These are phyloP conservation scores for Coelinius sp. DNA, from an alignment of 2,888 invertebrate genomes.

Conservation along the genomic window DNA sequence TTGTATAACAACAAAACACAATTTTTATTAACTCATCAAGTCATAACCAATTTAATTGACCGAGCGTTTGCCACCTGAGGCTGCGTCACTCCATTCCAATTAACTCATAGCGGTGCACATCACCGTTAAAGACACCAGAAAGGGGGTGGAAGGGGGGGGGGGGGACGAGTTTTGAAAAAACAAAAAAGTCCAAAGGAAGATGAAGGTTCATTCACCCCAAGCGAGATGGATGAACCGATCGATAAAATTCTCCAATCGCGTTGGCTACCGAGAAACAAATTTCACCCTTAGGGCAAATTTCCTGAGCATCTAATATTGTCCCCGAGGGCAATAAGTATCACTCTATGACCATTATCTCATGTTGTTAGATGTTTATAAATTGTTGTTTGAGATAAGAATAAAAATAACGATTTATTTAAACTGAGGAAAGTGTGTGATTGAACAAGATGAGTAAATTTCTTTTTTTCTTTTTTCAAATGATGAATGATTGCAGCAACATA, in stretches of 20 bases:
- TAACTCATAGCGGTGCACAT: neutral
- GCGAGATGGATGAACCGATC: slow-evolving; percentile 1
- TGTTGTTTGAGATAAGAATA: neutral
- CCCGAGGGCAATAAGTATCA: slow-evolving; percentile 40
- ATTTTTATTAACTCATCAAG: neutral
- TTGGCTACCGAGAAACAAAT: slow-evolving; percentile 18
- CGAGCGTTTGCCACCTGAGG: neutral
- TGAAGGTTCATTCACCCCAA: slow-evolving; percentile 15
- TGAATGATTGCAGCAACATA: neutral
- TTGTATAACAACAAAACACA: neutral
- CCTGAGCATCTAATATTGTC: slow-evolving; percentile 30
- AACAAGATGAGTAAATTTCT: neutral
- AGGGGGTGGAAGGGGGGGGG: neutral
- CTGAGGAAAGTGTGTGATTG: neutral
- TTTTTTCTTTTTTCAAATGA: neutral
- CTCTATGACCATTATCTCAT: slow-evolving; percentile 42
- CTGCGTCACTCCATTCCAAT: neutral
- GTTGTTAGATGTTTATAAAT: slow-evolving; percentile 20
- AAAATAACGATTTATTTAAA: neutral
- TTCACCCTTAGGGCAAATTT: slow-evolving; percentile 17
- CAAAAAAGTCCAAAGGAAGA: neutral
- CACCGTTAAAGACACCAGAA: neutral
- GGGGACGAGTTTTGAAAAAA: neutral
- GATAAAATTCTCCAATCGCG: slow-evolving; percentile 18
- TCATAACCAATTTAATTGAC: neutral